Conservation (phyloP, 2,113 vertebrate species). For the Syngnathus typhle region DNA sequence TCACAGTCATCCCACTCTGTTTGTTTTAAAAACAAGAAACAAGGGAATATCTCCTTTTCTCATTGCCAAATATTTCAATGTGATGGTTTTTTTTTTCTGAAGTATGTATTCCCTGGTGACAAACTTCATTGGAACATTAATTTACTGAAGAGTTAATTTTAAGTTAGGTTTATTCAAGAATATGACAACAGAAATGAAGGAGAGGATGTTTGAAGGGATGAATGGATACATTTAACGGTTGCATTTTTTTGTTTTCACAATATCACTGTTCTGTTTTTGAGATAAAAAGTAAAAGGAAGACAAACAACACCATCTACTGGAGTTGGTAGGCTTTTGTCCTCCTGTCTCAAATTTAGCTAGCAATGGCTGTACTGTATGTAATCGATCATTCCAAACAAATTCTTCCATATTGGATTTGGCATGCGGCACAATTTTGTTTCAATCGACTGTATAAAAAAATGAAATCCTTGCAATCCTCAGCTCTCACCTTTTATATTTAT, state of each 20-base stretch:
- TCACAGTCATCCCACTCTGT: slow-evolving; percentile 60
- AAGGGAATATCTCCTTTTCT: slow-evolving; percentile 47
- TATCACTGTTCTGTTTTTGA: not conserved
- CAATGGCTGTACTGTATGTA: not conserved
- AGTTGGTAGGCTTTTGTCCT: not conserved
- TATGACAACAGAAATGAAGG: slow-evolving; percentile 10
- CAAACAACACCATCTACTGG: not conserved
- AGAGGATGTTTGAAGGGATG: slow-evolving; percentile 12
- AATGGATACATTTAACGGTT: too few species aligned
- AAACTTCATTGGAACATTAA: not conserved
- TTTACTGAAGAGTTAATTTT: not conserved
- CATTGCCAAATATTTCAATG: slow-evolving; percentile 51
- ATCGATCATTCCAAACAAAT: slow-evolving; percentile 22
- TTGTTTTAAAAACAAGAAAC: slow-evolving; percentile 64
- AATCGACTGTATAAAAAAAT: too few species aligned
- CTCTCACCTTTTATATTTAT: slow-evolving; percentile 9
- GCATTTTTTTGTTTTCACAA: not conserved
- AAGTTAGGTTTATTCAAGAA: not conserved
- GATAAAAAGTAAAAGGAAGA: not conserved
- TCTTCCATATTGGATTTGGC: slow-evolving; percentile 36
- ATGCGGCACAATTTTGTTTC: not conserved
- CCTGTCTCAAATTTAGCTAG: not conserved
- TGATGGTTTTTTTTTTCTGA: slow-evolving; percentile 7
- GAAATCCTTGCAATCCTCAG: too few species aligned
- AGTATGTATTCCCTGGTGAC: slow-evolving; percentile 28